Base-by-base conservation (phyloP, 2,888 invertebrate species). In the Agelastica alni region DNA sequence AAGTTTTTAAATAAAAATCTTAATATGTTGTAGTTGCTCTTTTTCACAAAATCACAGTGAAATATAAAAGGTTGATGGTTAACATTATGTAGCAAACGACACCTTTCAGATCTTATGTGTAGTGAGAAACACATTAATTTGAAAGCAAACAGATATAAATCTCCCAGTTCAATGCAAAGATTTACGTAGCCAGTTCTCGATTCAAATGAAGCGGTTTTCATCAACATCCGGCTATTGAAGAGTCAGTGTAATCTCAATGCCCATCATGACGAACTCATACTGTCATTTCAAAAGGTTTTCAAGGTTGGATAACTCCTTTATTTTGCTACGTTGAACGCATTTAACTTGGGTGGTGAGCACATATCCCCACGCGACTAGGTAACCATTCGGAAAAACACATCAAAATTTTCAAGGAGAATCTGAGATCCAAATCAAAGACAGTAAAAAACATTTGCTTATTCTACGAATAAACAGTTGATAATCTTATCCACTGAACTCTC, bases 401-500 rank as follows among this genome's bases (percentile, higher is more conserved):
- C 9, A 36, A n/a, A n/a, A n/a, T n/a, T n/a, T n/a, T n/a, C 16
- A 14, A 31, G 31, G 31, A 4, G 6, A 12, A 5, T 5, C 12
- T 31, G 2, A 31, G 10, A 31, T 31, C n/a, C 12, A 28, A 26
- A 26, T n/a, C 7, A n/a, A 9, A 26, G 26, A 9, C 3, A 5
- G 2, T 26, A n/a, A 26, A 26, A 88, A 69, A 93, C 93, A 76
- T 93, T 90, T 76, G 91, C 89, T 28, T 81, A 84, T 60, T 88
- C 90, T 13, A 83, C 84, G 61, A 80, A 83, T 67, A 88, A 90
- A 73, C 87, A 91, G 74, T 81, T 93, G 55, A 83, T 94, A 55
- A 91, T 95, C 68, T 79, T 95, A 31, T 86, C 89, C 63, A 85
- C 86, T 12, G 88, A 89, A 55, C 80, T 82, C 58, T 83, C 83